These are phyloP conservation scores for Clinocottus analis DNA, from an alignment of 2,113 vertebrate species.

Conservation along the genomic window DNA sequence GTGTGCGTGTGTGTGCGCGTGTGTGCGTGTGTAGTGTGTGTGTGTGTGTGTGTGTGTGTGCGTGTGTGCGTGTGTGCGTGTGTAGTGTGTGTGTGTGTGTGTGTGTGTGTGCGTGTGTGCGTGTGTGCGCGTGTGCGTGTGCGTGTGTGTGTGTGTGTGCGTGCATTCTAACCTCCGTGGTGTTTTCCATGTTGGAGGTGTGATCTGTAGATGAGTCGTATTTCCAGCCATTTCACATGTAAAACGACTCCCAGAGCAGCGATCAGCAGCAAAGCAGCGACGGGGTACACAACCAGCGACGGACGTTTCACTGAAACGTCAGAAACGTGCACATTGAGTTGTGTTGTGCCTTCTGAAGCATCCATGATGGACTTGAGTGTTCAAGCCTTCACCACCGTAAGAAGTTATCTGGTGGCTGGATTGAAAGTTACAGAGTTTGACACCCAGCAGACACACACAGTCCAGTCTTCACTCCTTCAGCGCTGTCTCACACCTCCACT, in stretches of 20 bases:
- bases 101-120: not conserved
- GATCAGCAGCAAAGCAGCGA: slow-evolving; percentile 65
- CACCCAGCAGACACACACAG: not conserved
- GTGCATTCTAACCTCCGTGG: slow-evolving; percentile 79
- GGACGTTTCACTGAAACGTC: slow-evolving; percentile 49
- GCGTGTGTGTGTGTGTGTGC: not conserved
- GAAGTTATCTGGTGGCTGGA: not conserved
- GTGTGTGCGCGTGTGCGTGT: not conserved
- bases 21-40: too few species aligned
- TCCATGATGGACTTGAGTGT: not conserved
- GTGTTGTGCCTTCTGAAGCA: not conserved
- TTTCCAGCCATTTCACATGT: slow-evolving; percentile 86
- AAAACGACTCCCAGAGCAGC: slow-evolving; percentile 66
- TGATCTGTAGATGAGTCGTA: slow-evolving; percentile 85
- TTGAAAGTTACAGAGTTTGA: not conserved
- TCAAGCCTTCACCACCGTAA: not conserved
- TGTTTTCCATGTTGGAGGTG: slow-evolving; percentile 72
- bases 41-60: too few species aligned
- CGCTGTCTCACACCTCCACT: not conserved
- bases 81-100: too few species aligned
- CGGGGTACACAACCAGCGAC: slow-evolving; percentile 36
- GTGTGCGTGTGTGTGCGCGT: too few species aligned
- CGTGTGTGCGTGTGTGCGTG: too few species aligned
- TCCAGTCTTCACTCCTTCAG: not conserved
- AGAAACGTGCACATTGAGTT: not conserved